A percentile compares a stretch with the other conserved stretches of the same genome.
Conservation (phyloP, 1,140 invertebrate species). For the Habropoda laboriosa region DNA sequence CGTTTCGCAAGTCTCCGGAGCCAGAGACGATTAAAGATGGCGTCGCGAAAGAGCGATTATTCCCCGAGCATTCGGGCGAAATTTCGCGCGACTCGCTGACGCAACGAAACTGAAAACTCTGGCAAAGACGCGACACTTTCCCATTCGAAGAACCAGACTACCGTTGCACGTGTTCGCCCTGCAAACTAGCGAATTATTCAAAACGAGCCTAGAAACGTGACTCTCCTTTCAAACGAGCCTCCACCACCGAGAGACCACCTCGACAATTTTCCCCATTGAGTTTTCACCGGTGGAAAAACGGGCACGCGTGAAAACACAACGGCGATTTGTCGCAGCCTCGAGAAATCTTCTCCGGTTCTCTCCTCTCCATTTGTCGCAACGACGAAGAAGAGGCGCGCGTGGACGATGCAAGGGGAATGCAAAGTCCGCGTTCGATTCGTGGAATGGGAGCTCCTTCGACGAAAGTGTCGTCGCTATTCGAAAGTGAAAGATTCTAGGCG, state of each 20-base stretch:
- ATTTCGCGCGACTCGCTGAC: background rate
- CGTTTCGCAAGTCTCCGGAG: too few species aligned
- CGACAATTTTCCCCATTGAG: background rate
- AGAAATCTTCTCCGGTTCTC: background rate
- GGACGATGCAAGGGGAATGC: background rate
- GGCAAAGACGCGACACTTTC: slow-evolving; percentile 18
- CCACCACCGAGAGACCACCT: too few species aligned
- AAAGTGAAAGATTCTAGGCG: slow-evolving; percentile 37
- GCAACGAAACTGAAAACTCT: slow-evolving; percentile 22
- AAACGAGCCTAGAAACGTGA: slow-evolving; percentile 52
- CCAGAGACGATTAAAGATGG: too few species aligned
- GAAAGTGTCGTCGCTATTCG: slow-evolving; percentile 20
- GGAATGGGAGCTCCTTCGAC: background rate
- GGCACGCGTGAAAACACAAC: slow-evolving; percentile 9
- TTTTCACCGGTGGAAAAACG: background rate
- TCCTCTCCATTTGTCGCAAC: background rate
- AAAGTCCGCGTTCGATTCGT: background rate
- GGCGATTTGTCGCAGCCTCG: background rate
- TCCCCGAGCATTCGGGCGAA: background rate
- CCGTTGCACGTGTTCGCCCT: slow-evolving; percentile 45
- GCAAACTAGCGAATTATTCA: slow-evolving; percentile 70
- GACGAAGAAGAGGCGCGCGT: background rate
- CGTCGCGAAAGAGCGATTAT: background rate
- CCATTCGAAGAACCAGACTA: slow-evolving; percentile 6
- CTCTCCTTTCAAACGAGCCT: too few species aligned